Evolutionary conservation across 2,113 vertebrate species (phyloP).

Genomic region (Murina feae): DNA sequence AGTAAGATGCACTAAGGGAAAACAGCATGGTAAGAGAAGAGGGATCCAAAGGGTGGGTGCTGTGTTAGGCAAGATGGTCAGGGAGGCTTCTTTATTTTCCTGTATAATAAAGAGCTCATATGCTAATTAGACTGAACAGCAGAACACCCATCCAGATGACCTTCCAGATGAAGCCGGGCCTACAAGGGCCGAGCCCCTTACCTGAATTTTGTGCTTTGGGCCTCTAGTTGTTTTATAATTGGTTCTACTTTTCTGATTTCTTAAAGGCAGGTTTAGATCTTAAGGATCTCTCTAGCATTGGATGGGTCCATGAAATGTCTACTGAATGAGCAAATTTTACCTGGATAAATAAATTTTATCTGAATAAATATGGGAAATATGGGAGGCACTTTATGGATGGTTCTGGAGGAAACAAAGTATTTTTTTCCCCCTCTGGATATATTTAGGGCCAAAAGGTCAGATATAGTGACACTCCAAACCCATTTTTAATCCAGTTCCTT

Average conservation of each 20-base stretch:
- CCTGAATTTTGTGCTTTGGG: too few relatives aligned
- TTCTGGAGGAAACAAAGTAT: neutral
- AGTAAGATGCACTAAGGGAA: neutral
- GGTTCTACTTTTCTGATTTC: neutral
- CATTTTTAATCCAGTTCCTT: neutral
- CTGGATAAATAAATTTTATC: neutral
- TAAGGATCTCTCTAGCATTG: neutral
- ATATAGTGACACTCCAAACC: neutral
- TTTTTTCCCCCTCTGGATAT: neutral
- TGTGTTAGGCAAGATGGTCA: neutral
- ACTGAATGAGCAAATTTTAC: neutral
- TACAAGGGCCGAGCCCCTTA: too few relatives aligned
- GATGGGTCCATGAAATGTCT: neutral
- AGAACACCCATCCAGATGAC: too few relatives aligned
- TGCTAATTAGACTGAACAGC: too few relatives aligned
- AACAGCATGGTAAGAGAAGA: neutral
- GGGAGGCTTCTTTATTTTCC: neutral
- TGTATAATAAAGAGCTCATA: too few relatives aligned
- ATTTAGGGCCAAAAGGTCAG: neutral
- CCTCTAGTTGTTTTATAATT: neutral
- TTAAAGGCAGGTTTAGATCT: neutral
- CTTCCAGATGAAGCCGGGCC: too few relatives aligned
- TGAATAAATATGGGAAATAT: neutral
- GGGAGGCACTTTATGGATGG: neutral
- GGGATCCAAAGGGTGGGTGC: neutral